phyloP scores from a whole-genome alignment of 30 jellyfish, hydroid and myxozoan genomes.

The Cassiopea andromeda region DNA sequence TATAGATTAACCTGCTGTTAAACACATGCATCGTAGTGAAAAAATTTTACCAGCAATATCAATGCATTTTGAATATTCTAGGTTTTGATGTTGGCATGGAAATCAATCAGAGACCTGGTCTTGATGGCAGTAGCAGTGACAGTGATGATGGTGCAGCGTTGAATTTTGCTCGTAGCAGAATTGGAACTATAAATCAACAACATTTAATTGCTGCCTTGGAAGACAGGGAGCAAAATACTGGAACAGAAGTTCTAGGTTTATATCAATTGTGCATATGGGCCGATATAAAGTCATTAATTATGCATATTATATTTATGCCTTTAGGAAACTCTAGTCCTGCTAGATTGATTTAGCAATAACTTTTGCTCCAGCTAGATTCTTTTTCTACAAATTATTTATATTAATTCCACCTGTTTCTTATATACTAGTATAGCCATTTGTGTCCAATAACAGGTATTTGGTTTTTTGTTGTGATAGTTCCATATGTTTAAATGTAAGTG shows the following conservation, averaged over 20 bases:
- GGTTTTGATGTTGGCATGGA: slow-evolving; percentile 41
- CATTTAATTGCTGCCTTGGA: slow-evolving; percentile 41
- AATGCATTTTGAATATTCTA: neutral
- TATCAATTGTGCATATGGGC: too few species aligned
- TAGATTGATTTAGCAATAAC: neutral
- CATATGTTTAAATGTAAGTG: too few species aligned
- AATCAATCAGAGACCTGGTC: slow-evolving; percentile 74
- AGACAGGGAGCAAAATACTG: slow-evolving; percentile 47
- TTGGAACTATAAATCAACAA: slow-evolving; percentile 51
- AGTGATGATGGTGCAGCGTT: slow-evolving; percentile 82
- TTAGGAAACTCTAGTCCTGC: too few species aligned
- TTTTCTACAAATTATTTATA: too few species aligned
- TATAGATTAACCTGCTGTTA: too few species aligned
- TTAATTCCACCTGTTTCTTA: too few species aligned
- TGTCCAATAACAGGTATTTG: too few species aligned
- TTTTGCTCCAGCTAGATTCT: too few species aligned
- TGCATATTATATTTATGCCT: neutral
- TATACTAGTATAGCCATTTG: too few species aligned
- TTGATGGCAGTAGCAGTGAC: slow-evolving; percentile 95
- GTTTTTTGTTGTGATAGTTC: too few species aligned
- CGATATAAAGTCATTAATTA: too few species aligned
- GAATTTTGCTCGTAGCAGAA: slow-evolving; percentile 81
- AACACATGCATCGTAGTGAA: too few species aligned
- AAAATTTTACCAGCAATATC: neutral
- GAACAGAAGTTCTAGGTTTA: slow-evolving; percentile 52